Conservation (phyloP, 2,113 vertebrate genomes). For the Oostethus manadensis region DNA sequence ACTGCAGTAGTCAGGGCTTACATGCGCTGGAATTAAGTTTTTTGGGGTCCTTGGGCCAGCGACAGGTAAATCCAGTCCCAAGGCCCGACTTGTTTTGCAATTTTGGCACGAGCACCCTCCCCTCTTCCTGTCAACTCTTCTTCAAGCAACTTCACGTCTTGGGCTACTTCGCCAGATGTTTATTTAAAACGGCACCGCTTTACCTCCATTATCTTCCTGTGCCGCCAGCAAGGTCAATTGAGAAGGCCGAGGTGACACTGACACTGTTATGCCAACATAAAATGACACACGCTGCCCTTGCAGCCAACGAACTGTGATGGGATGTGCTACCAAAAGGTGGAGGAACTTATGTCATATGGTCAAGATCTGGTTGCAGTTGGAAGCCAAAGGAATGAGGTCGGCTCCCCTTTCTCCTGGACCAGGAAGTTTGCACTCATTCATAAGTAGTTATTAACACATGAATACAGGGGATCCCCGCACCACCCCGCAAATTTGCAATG, state of each 20-base stretch:
- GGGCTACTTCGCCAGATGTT: neutral
- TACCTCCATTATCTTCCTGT: neutral
- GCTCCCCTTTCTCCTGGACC: too few species aligned
- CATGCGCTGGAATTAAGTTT: slow-evolving; percentile 40
- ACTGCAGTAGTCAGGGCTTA: neutral
- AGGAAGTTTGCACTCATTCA: too few species aligned
- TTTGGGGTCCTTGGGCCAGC: slow-evolving; percentile 39
- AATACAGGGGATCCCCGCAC: too few species aligned
- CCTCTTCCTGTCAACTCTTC: slow-evolving; percentile 26
- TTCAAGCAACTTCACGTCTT: slow-evolving; percentile 26
- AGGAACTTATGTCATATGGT: neutral
- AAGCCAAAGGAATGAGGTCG: too few species aligned
- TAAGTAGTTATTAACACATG: too few species aligned
- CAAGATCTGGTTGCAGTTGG: neutral
- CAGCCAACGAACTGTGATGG: slow-evolving; percentile 11
- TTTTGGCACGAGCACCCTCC: slow-evolving; percentile 26
- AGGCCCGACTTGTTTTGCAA: slow-evolving; percentile 51
- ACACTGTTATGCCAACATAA: slow-evolving; percentile 22
- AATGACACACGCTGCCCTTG: neutral
- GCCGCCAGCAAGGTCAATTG: slow-evolving; percentile 1
- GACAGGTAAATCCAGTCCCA: slow-evolving; percentile 68
- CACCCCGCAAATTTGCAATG: too few species aligned
- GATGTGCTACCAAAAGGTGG: neutral
- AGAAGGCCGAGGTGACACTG: slow-evolving; percentile 33
- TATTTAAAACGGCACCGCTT: neutral